These are phyloP conservation scores for Ploceus nigricollis DNA, from an alignment of 2,113 vertebrate species.

Conservation along the genomic window DNA sequence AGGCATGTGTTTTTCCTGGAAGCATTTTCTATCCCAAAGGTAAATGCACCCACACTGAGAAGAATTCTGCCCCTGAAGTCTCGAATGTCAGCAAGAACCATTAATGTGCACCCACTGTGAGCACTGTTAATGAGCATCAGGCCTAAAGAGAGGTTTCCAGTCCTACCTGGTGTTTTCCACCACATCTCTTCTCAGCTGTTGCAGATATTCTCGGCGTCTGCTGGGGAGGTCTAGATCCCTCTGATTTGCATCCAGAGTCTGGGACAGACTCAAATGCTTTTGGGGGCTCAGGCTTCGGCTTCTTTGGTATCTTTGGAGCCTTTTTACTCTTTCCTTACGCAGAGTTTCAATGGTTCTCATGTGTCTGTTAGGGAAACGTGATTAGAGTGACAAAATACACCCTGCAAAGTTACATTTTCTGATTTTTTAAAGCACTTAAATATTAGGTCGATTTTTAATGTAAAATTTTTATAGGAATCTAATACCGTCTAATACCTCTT, in stretches of 20 bases:
- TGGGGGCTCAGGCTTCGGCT: conserved; percentile 85
- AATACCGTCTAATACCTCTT: neutral
- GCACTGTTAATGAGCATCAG: no score
- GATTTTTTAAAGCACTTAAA: neutral
- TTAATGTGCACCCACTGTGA: accelerated
- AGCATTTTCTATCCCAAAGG: neutral
- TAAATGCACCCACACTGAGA: neutral
- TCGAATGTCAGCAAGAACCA: neutral
- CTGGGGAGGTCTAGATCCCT: conserved; percentile 72
- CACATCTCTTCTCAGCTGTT: conserved; percentile 81
- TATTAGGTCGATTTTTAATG: neutral
- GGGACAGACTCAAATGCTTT: conserved; percentile 68
- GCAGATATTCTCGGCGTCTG: conserved; percentile 77
- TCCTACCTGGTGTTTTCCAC: conserved; percentile 82
- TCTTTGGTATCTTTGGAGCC: conserved; percentile 75
- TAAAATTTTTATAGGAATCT: neutral
- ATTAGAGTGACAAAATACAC: neutral
- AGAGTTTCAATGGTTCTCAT: conserved; percentile 80
- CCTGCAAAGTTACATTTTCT: neutral
- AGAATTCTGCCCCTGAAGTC: neutral
- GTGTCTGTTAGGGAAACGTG: conserved; percentile 66
- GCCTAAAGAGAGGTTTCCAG: neutral
- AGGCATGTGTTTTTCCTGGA: neutral
- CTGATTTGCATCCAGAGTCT: conserved; percentile 31
- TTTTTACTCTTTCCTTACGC: conserved; percentile 78